Conservation (phyloP, 2,888 invertebrate genomes). For the Cryptus viduatorius region DNA sequence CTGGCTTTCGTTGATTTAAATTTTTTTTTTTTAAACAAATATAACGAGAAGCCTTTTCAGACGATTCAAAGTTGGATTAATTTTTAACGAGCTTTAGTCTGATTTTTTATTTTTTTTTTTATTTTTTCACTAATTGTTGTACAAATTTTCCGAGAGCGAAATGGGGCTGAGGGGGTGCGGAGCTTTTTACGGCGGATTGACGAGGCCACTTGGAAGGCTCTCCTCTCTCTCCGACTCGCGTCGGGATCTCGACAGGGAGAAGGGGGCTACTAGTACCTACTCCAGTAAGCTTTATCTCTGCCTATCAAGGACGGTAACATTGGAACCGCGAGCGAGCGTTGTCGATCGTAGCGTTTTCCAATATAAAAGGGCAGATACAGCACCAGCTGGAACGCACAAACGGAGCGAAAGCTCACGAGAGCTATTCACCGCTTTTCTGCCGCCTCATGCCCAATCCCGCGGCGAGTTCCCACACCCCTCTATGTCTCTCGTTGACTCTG, state of each 20-base stretch:
- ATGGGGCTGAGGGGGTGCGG: background rate
- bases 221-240: background rate
- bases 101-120: background rate
- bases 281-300: conserved; percentile 48
- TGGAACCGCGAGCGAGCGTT: conserved; percentile 27
- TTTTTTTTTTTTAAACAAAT: background rate
- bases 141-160: background rate
- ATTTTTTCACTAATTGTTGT: conserved; percentile 6
- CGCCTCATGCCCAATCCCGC: conserved; percentile 29
- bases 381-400: conserved; percentile 31
- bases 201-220: conserved; percentile 28
- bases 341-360: conserved; percentile 41
- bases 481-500: conserved; percentile 26
- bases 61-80: background rate
- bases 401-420: conserved; percentile 47
- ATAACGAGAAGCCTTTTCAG: background rate
- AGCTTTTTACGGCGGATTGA: conserved; percentile 24
- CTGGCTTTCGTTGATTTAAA: too few species aligned
- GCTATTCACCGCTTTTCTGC: conserved; percentile 47
- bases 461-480: conserved; percentile 19
- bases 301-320: conserved; percentile 31
- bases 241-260: conserved; percentile 6
- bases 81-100: background rate
- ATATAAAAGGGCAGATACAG: conserved; percentile 42
- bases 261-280: conserved; percentile 19